Conservation (phyloP, 2,888 invertebrate genomes). For the Tenodera sinensis region DNA sequence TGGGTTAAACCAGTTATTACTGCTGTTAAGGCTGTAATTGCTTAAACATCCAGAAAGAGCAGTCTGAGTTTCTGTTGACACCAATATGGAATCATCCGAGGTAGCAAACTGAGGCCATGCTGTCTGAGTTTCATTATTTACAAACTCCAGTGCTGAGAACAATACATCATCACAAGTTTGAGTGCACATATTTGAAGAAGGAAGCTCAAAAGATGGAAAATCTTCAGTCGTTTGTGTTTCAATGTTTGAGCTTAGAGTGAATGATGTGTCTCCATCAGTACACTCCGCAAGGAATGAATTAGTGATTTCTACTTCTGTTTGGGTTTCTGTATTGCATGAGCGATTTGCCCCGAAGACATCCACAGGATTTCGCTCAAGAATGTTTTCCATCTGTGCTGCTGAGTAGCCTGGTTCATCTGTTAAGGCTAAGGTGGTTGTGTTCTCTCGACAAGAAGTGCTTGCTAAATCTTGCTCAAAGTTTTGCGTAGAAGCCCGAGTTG, state of each 20-base stretch:
- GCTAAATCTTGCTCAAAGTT: slow-evolving; percentile 37
- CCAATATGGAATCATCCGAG: slow-evolving; percentile 49
- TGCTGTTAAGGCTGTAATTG: neutral
- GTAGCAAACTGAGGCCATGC: slow-evolving; percentile 49
- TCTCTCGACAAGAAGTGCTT: slow-evolving; percentile 33
- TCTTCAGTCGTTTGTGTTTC: slow-evolving; percentile 44
- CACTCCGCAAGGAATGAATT: slow-evolving; percentile 31
- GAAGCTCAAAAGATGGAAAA: slow-evolving; percentile 43
- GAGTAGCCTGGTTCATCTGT: slow-evolving; percentile 41
- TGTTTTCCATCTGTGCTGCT: slow-evolving; percentile 35
- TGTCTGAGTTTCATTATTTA: slow-evolving; percentile 64
- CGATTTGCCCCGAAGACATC: slow-evolving; percentile 38
- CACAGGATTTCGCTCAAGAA: slow-evolving; percentile 14
- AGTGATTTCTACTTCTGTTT: slow-evolving; percentile 50
- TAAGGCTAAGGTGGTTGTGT: slow-evolving; percentile 39
- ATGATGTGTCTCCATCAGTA: slow-evolving; percentile 26
- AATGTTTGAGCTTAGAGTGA: slow-evolving; percentile 31
- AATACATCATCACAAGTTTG: slow-evolving; percentile 56
- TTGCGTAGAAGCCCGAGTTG: neutral
- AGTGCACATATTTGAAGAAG: slow-evolving; percentile 50
- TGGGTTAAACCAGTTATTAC: neutral
- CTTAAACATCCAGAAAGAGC: slow-evolving; percentile 16
- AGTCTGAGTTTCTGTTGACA: slow-evolving; percentile 60
- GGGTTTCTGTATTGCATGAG: slow-evolving; percentile 57
- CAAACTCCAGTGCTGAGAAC: slow-evolving; percentile 53